phyloP scores from a whole-genome alignment of 2,797 vertebrate species.

The Zalophus californianus region DNA sequence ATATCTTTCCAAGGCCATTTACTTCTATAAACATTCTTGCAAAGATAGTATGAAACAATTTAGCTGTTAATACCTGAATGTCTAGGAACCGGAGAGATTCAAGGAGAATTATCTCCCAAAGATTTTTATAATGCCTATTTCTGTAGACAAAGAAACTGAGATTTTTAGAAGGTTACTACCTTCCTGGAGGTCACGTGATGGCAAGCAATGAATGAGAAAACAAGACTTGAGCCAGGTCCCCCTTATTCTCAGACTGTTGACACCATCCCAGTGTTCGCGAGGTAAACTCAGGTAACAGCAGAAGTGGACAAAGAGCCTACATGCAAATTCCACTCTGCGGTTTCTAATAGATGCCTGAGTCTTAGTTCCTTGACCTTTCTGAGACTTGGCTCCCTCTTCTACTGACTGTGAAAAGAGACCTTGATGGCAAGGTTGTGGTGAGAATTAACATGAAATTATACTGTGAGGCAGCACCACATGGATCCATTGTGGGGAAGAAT shows the following conservation, averaged over 20 bases:
- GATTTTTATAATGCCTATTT: not conserved
- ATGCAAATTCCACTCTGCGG: not conserved
- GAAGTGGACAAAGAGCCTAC: not conserved
- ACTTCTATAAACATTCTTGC: not conserved
- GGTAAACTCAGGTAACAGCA: too few relatives aligned
- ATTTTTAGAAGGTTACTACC: not conserved
- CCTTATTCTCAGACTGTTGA: not conserved
- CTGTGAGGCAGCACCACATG: rapidly evolving
- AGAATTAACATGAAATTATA: not conserved
- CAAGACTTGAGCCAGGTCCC: not conserved
- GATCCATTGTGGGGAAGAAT: too few relatives aligned
- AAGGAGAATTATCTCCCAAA: not conserved
- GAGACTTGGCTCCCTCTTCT: not conserved
- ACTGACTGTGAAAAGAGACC: not conserved
- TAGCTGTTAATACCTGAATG: not conserved
- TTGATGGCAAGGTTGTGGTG: not conserved
- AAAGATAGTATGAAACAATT: not conserved
- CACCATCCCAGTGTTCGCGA: rapidly evolving
- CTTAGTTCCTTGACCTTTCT: not conserved
- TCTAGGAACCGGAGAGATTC: not conserved
- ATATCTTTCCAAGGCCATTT: not conserved
- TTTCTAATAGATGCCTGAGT: not conserved
- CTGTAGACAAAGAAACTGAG: not conserved
- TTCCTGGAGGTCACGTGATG: not conserved
- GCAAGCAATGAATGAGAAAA: not conserved